Percentiles rank a stretch among this genome's conserved stretches.
These are phyloP conservation scores for Probosciger aterrimus DNA, from an alignment of 2,113 vertebrate species.

Conservation along the genomic window DNA sequence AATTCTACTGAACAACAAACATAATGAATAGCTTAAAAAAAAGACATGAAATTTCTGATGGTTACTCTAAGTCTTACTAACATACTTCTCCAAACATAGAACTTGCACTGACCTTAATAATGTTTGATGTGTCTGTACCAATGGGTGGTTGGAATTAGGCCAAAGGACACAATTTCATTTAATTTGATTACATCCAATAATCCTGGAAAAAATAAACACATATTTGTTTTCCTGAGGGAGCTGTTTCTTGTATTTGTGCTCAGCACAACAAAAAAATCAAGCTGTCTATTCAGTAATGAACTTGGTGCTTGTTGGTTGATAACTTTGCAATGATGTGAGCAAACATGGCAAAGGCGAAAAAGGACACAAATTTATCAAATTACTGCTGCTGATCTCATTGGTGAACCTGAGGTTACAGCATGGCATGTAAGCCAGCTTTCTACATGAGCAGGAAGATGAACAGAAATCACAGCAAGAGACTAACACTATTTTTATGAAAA, in stretches of 20 bases:
- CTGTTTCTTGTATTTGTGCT: not conserved
- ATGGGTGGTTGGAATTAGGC: not conserved
- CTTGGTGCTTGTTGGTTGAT: not conserved
- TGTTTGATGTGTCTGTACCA: not conserved
- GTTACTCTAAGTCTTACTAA: not conserved
- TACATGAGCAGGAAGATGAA: not conserved
- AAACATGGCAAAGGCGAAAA: not conserved
- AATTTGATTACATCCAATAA: not conserved
- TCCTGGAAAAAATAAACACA: not conserved
- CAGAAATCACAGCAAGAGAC: not conserved
- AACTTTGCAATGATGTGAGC: not conserved
- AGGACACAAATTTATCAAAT: not conserved
- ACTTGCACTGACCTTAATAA: not conserved
- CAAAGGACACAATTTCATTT: not conserved
- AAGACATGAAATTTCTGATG: accelerated
- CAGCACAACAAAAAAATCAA: not conserved
- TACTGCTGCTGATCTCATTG: not conserved
- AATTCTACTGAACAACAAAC: not conserved
- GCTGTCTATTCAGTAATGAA: not conserved
- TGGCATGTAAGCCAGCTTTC: not conserved
- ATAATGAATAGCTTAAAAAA: not conserved
- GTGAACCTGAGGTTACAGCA: not conserved
- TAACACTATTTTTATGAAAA: not conserved
- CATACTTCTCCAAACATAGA: not conserved
- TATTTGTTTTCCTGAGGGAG: not conserved